Conservation (phyloP, 2,113 vertebrate genomes). For the Pelusios castaneus region DNA sequence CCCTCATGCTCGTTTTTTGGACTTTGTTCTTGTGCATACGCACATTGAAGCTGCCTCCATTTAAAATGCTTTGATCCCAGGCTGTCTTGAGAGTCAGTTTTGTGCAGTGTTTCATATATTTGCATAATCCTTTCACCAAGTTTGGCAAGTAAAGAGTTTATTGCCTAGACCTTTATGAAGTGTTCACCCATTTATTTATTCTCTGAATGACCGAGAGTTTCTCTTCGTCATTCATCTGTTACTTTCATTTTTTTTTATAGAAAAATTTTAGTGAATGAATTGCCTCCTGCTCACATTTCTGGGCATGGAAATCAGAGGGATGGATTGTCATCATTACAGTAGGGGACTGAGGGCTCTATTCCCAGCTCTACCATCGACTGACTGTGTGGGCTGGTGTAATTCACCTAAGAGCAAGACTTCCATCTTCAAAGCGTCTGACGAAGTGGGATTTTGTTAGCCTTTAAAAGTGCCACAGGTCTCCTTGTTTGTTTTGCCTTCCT, state of each 20-base stretch:
- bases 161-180: conserved; percentile 47
- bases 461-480: too few relatives aligned
- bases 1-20: background rate
- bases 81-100: background rate
- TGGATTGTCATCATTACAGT: conserved; percentile 7
- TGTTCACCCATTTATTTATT: background rate
- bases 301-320: conserved; percentile 14
- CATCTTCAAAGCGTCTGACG: too few relatives aligned
- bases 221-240: conserved; percentile 16
- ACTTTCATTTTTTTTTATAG: conserved; percentile 63
- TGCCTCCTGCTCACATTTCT: conserved; percentile 36
- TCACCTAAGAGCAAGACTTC: background rate
- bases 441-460: too few relatives aligned
- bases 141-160: conserved; percentile 24
- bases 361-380: background rate
- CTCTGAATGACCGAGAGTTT: too few relatives aligned
- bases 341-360: background rate
- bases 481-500: too few relatives aligned
- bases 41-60: background rate
- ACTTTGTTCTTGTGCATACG: background rate
- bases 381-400: background rate
- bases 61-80: rapidly evolving
- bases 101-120: background rate
- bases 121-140: background rate
- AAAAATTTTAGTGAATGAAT: conserved; percentile 60